Evolutionary conservation across 1,140 invertebrate genomes (phyloP).

Genomic region (Drosophila azteca): DNA sequence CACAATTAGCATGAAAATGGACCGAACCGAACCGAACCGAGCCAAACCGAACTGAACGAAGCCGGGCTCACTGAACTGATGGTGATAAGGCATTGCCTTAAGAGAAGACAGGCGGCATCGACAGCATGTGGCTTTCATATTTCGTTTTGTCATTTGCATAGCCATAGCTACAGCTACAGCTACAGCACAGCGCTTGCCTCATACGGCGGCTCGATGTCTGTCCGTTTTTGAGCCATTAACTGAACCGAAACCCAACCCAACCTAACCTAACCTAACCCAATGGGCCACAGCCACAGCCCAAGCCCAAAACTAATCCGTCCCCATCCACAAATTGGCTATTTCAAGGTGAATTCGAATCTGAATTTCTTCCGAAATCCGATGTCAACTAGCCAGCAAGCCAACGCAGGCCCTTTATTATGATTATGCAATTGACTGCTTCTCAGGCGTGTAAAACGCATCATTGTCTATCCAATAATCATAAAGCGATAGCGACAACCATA

Average conservation of each 20-base stretch:
- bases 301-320: neutral
- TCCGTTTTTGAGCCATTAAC: conserved; percentile 26
- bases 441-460: conserved; percentile 11
- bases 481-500: conserved; percentile 6
- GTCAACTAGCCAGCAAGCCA: conserved; percentile 17
- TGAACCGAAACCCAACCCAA: conserved; percentile 7
- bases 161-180: no score
- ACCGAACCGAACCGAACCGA: conserved; percentile 3
- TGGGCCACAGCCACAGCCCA: conserved; percentile 11
- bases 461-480: conserved; percentile 12
- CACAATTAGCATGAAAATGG: conserved; percentile 75
- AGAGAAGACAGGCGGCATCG: neutral
- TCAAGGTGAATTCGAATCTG: conserved; percentile 38
- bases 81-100: no score
- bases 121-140: conserved; percentile 35
- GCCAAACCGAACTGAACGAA: neutral
- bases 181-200: conserved; percentile 17
- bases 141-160: conserved; percentile 38
- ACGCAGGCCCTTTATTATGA: neutral
- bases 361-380: conserved; percentile 24
- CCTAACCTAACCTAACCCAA: conserved; percentile 7
- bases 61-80: neutral
- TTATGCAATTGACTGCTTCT: conserved; percentile 22
- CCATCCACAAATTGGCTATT: conserved; percentile 10
- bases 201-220: conserved; percentile 41